phyloP scores from a whole-genome alignment of 1,140 invertebrate genomes.

The Tetramorium alpestre region DNA sequence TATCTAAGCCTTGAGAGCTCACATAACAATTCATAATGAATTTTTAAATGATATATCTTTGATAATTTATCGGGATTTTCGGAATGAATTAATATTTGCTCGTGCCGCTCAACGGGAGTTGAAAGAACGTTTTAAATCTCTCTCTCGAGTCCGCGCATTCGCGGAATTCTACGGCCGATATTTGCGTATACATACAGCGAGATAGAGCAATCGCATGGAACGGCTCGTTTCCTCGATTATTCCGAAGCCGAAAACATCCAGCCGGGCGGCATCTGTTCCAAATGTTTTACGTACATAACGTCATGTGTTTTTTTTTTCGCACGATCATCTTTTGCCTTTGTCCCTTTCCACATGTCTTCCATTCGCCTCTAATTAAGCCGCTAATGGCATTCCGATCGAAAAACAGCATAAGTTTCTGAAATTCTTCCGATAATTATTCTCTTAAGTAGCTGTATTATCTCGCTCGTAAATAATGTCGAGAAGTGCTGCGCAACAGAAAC shows the following conservation, averaged over 20 bases:
- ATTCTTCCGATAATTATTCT: not conserved
- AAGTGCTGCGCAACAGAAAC: not conserved
- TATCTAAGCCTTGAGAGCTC: no score
- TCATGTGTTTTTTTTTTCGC: not conserved
- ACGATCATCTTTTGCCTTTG: not conserved
- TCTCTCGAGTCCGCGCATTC: not conserved
- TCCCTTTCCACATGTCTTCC: not conserved
- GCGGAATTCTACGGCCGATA: not conserved
- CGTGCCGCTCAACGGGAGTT: not conserved
- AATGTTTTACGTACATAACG: not conserved
- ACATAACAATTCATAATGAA: not conserved
- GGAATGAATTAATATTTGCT: not conserved
- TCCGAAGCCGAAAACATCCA: not conserved
- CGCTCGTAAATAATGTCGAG: not conserved
- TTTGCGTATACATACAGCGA: not conserved
- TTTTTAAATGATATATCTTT: not conserved
- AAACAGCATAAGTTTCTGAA: not conserved
- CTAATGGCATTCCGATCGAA: not conserved
- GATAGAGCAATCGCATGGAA: slow-evolving; percentile 15
- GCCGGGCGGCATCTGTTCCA: not conserved
- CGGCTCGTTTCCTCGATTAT: not conserved
- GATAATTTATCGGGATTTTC: not conserved
- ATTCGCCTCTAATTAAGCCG: not conserved
- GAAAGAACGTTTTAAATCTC: not conserved
- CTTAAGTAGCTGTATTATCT: not conserved